Conservation (phyloP, 2,888 invertebrate genomes). For the Neoscelio sp. region DNA sequence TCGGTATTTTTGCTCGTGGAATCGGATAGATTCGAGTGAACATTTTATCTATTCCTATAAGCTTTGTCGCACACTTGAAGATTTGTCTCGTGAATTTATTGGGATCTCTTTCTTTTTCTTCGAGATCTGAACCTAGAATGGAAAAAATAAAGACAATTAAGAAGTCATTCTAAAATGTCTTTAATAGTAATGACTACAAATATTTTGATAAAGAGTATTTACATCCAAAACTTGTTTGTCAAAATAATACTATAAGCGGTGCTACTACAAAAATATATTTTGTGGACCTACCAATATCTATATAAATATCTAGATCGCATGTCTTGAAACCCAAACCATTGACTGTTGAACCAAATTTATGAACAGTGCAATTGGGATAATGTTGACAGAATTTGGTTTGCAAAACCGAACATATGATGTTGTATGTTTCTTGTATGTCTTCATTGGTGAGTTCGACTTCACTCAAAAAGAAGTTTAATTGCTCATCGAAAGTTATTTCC, state of each 20-base stretch:
- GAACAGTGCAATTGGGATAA: conserved; percentile 80
- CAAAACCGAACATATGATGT: conserved; percentile 71
- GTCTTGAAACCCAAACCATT: conserved; percentile 88
- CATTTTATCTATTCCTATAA: conserved; percentile 81
- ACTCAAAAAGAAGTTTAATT: conserved; percentile 74
- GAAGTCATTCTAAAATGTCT: no score
- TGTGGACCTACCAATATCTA: conserved; percentile 83
- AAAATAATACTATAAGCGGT: not conserved
- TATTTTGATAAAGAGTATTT: no score
- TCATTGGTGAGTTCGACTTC: conserved; percentile 70
- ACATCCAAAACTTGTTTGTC: conserved; percentile 13
- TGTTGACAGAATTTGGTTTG: conserved; percentile 69
- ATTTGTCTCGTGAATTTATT: conserved; percentile 69
- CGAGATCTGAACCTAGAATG: conserved; percentile 68
- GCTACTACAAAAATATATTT: conserved; percentile 1
- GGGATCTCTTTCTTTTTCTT: conserved; percentile 68
- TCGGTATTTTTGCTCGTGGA: conserved; percentile 90
- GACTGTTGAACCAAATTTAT: conserved; percentile 90
- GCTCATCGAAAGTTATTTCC: conserved; percentile 72
- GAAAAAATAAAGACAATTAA: no score
- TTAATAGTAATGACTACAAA: no score
- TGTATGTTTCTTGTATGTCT: conserved; percentile 73
- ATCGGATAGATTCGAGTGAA: conserved; percentile 87
- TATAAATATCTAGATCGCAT: conserved; percentile 90
- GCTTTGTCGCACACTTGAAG: conserved; percentile 81